Base-by-base conservation (phyloP, 2,797 vertebrate species). In the Agapornis canus region DNA sequence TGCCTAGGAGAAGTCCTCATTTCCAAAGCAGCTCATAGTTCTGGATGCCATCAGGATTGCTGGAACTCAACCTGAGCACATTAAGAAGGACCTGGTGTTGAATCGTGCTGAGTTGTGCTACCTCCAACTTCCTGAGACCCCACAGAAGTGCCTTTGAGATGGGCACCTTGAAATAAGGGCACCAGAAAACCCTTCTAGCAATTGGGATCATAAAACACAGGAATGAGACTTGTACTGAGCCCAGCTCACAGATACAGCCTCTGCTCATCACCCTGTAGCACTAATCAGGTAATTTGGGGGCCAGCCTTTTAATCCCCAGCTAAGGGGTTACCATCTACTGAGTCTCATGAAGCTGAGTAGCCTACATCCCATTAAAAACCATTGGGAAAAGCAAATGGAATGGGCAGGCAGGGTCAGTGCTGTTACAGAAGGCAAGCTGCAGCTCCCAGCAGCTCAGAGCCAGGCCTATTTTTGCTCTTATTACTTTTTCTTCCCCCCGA, bases 281-380 rank as follows among this genome's bases (percentile, higher is more conserved):
- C 39, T 60, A 86, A 95, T 84, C 60, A 82, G 81, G 86, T 82
- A 89, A 92, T 94, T 87, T 52, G 78, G 89, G 92, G 89, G 40
- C 71, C 71, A 92, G 78, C 20, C 84, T 82, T 76, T 88, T 85
- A 84, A 95, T 85, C 76, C 69, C 71, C 92, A 56, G 66, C 54
- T 79, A 69, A 70, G 82, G 40, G 48, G 80, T 43, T 40, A 22
- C 77, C 47, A 49, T 68, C 79, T 31, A 48, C 81, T 1, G 31
- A 51, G 47, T 6, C 82, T 76, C 94, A 54, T 3, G 29, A 76
- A 83, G 93, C 88, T 2, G 83, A 85, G 95, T 86, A 95, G 56
- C 31, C 45, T 66, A 45, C 72, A 92, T 93, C 90, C 90, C 83
- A 90, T 80, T 91, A 89, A 71, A 95, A 95, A 68, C 45, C 82